A percentile compares a stretch with the other conserved stretches of the same genome.
phyloP scores from a whole-genome alignment of 2,113 vertebrate genomes.

The Lagenorhynchus albirostris region DNA sequence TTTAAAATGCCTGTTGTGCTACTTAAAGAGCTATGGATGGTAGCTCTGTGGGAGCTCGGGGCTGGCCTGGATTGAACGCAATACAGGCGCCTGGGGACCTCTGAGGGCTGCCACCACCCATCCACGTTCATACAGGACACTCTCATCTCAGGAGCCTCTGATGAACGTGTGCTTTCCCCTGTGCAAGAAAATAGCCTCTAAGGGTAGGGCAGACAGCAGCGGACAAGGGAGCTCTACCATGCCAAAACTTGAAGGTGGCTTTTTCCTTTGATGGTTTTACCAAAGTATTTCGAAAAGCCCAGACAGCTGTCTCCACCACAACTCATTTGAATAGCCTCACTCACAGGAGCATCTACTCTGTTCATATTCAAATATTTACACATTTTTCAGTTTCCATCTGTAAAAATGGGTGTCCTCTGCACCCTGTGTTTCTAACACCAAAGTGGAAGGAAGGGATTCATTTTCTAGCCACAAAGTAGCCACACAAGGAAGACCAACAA shows the following conservation, averaged over 20 bases:
- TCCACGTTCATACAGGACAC: neutral
- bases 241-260: neutral
- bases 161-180: neutral
- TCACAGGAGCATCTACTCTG: neutral
- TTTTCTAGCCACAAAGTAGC: neutral
- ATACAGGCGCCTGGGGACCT: accelerated
- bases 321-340: neutral
- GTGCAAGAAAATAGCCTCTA: neutral
- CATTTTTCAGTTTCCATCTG: neutral
- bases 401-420: neutral
- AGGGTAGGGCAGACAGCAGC: neutral
- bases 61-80: neutral
- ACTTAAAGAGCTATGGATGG: neutral
- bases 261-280: neutral
- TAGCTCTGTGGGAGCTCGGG: neutral
- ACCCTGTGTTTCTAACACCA: neutral
- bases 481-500: neutral
- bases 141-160: neutral
- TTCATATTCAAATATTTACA: neutral
- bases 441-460: neutral
- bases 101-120: accelerated
- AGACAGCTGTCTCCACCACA: neutral
- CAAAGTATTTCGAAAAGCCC: neutral
- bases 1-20: neutral
- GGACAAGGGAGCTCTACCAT: neutral